A percentile compares a stretch with the other conserved stretches of the same genome.
Evolutionary conservation across 2,888 invertebrate genomes (phyloP).

Genomic region (Spatulosminthurus flaviceps): DNA sequence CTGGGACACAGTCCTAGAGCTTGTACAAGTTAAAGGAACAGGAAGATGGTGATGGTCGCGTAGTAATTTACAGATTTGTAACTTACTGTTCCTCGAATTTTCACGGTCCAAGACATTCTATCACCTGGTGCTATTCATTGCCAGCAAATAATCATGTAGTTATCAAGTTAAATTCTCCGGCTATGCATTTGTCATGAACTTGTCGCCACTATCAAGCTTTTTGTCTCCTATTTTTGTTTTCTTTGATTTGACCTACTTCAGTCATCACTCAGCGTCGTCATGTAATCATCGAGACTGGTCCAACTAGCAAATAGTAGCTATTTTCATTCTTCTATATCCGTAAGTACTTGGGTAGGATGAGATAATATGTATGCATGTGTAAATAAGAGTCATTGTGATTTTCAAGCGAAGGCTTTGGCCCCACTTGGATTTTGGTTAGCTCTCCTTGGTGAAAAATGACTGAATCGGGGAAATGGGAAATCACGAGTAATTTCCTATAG

Average conservation of each 20-base stretch:
- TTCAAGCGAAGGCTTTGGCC: not conserved
- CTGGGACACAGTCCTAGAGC: no score
- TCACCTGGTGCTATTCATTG: slow-evolving; percentile 35
- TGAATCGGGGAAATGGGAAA: not conserved
- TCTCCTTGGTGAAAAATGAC: not conserved
- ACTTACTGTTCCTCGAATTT: slow-evolving; percentile 23
- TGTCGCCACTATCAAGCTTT: not conserved
- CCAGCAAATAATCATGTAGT: not conserved
- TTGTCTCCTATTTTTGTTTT: not conserved
- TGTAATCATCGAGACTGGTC: not conserved
- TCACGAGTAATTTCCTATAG: not conserved
- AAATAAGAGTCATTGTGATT: not conserved
- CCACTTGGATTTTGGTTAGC: not conserved
- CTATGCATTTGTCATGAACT: slow-evolving; percentile 4
- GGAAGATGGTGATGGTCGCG: not conserved
- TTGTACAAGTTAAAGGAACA: no score
- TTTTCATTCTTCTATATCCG: not conserved
- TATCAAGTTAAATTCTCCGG: not conserved
- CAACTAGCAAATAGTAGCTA: not conserved
- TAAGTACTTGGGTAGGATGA: not conserved
- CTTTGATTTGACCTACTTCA: not conserved
- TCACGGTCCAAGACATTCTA: slow-evolving; percentile 44
- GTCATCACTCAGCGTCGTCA: slow-evolving; percentile 2
- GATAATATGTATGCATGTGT: not conserved
- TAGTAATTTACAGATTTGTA: not conserved